These are phyloP conservation scores for Rhyacophila evoluta DNA, from an alignment of 2,888 invertebrate genomes.

Conservation along the genomic window DNA sequence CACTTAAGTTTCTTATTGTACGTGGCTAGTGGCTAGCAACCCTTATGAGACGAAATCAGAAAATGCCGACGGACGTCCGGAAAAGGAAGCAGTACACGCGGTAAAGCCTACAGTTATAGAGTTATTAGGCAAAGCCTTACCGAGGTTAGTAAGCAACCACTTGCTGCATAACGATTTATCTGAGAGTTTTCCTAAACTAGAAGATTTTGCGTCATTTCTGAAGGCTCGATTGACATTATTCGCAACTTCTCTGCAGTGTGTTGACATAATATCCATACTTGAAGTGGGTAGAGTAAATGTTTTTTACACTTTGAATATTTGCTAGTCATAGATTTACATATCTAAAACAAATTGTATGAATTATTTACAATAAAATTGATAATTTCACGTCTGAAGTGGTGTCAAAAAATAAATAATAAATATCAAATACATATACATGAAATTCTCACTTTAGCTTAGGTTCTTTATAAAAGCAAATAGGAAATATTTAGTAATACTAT, in stretches of 20 bases:
- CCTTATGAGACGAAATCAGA: slow-evolving; percentile 12
- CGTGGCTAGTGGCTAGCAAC: not conserved
- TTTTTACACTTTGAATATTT: no score
- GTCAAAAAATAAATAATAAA: no score
- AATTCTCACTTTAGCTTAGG: no score
- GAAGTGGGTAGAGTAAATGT: no score
- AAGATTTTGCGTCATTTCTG: not conserved
- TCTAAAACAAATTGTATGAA: no score
- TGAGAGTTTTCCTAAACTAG: not conserved
- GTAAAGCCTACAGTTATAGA: slow-evolving; percentile 23
- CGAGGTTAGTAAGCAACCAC: not conserved
- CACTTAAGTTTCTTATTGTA: not conserved
- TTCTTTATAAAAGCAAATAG: no score
- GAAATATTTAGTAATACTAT: no score
- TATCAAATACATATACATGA: no score
- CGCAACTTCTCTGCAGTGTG: not conserved
- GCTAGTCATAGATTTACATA: no score
- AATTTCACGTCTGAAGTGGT: no score
- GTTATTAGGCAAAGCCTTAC: slow-evolving; percentile 40
- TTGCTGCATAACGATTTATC: not conserved
- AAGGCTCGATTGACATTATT: not conserved
- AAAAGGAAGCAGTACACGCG: slow-evolving; percentile 12
- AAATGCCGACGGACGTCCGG: slow-evolving; percentile 13
- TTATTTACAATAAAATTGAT: no score
- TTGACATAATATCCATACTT: no score